These are phyloP conservation scores for Scomber japonicus DNA, from an alignment of 2,113 vertebrate species.

Conservation along the genomic window DNA sequence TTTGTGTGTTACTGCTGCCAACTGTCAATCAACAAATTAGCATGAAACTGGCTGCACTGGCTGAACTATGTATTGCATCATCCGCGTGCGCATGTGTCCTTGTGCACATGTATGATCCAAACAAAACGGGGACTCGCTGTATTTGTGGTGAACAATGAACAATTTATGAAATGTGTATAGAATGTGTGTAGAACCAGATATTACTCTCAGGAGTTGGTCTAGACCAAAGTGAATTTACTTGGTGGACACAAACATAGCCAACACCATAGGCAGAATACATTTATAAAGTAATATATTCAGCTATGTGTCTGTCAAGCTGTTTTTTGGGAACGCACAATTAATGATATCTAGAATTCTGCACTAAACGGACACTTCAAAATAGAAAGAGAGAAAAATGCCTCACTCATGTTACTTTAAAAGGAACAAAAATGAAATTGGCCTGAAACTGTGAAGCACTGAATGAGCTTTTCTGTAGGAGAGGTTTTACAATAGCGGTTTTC, in stretches of 20 bases:
- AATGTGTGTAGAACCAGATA: too few relatives aligned
- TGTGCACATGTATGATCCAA: too few relatives aligned
- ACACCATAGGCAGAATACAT: background rate
- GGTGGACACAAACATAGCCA: background rate
- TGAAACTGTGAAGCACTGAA: conserved; percentile 22
- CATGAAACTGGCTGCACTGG: too few relatives aligned
- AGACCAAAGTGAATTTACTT: background rate
- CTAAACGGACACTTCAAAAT: background rate
- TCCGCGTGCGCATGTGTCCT: too few relatives aligned
- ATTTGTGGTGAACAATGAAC: background rate
- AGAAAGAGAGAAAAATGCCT: background rate
- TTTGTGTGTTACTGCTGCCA: too few relatives aligned
- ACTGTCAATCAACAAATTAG: too few relatives aligned
- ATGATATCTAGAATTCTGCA: background rate
- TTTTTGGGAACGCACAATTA: background rate
- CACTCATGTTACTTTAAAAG: conserved; percentile 25
- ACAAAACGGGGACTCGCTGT: too few relatives aligned
- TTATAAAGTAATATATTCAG: background rate
- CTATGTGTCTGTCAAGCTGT: background rate
- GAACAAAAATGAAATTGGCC: conserved; percentile 16
- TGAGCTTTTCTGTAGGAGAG: conserved; percentile 37
- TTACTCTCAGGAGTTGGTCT: background rate
- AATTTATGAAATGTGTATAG: background rate
- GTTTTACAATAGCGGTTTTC: conserved; percentile 48
- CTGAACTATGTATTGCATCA: too few relatives aligned